These are phyloP conservation scores for Meloidogyne floridensis DNA, from an alignment of 1,140 invertebrate species.

Conservation along the genomic window DNA sequence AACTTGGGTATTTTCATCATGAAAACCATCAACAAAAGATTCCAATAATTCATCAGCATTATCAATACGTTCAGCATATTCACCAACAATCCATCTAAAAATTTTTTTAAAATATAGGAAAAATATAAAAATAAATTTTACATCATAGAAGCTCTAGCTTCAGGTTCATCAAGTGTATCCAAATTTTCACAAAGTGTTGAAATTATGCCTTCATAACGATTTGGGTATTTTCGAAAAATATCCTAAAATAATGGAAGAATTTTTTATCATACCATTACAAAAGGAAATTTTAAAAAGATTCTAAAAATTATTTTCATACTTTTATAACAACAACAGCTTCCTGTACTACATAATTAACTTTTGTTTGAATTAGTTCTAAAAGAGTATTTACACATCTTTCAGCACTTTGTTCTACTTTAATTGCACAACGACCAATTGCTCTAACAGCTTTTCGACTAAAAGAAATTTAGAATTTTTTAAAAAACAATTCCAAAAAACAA, in stretches of 20 bases:
- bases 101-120: no score
- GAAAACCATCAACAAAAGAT: constrained; percentile 98
- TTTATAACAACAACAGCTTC: constrained; percentile 99
- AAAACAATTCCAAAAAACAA: neutral
- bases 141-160: constrained; percentile 98
- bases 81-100: constrained; percentile 79
- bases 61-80: constrained; percentile 97
- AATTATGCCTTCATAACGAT: constrained; percentile 99
- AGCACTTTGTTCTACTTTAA: constrained; percentile 97
- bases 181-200: constrained; percentile 98
- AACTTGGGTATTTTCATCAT: constrained; percentile 94
- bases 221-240: constrained; percentile 99
- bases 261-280: no score
- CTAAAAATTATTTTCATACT: constrained; percentile 15
- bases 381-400: constrained; percentile 97
- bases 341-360: constrained; percentile 99
- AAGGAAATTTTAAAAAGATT: no score
- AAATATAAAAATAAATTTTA: constrained; percentile 66
- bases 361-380: constrained; percentile 98
- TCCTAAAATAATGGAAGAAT: constrained; percentile 70
- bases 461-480: constrained; percentile 70
- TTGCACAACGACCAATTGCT: constrained; percentile 97
- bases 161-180: constrained; percentile 96
- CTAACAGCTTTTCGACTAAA: constrained; percentile 97
- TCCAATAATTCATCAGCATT: constrained; percentile 98